Conservation (phyloP, 2,113 vertebrate genomes). For the Oreochromis tanganicae region DNA sequence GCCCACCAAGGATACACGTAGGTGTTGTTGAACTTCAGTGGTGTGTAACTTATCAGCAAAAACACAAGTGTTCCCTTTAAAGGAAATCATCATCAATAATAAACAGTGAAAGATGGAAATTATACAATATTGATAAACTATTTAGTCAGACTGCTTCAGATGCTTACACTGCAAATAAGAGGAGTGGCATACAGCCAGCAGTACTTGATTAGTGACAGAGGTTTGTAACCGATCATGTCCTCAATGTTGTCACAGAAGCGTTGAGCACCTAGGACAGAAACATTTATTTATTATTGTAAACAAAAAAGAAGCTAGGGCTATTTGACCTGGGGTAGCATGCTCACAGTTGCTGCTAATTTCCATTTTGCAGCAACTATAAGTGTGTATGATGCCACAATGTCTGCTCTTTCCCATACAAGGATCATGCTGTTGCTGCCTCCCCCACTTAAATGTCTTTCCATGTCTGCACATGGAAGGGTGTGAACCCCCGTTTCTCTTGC, state of each 20-base stretch:
- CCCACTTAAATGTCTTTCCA: background rate
- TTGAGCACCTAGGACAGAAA: slow-evolving; percentile 49
- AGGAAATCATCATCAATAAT: background rate
- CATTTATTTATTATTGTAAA: background rate
- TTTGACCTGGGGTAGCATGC: background rate
- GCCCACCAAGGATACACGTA: slow-evolving; percentile 71
- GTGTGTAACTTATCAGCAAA: slow-evolving; percentile 57
- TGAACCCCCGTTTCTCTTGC: background rate
- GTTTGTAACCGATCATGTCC: slow-evolving; percentile 72
- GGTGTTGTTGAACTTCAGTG: slow-evolving; percentile 63
- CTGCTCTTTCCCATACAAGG: background rate
- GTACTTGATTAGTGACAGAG: slow-evolving; percentile 60
- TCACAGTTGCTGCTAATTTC: background rate
- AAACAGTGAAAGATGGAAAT: background rate
- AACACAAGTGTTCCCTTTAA: slow-evolving; percentile 63
- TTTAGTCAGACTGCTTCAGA: background rate
- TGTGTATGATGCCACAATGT: background rate
- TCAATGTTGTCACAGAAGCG: slow-evolving; percentile 68
- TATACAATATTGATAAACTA: background rate
- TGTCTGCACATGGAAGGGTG: background rate
- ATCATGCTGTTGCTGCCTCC: background rate
- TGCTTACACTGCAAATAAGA: slow-evolving; percentile 57
- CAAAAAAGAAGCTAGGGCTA: background rate
- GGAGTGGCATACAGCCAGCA: slow-evolving; percentile 65
- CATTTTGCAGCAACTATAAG: background rate